Evolutionary conservation across 1,140 invertebrate genomes (phyloP), one percentile per base, ranked within the genome.

Genomic region (Diabrotica virgifera): DNA sequence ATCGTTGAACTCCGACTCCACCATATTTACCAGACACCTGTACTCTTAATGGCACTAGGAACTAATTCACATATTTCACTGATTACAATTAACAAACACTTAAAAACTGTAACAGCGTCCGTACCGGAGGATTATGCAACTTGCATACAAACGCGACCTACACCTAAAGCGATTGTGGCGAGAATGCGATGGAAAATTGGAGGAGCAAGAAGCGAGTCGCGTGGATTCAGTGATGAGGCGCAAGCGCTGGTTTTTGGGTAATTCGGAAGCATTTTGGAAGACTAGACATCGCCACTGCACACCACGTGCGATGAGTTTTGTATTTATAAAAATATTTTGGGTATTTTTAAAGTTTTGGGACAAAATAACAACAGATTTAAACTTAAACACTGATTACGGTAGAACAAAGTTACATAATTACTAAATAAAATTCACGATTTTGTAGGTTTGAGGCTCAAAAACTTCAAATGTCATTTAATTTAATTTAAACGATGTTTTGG

Each of bases 21-120:
- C 70, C 74, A 75, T 75, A 74, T 74, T 75, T 73, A 67, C 57
- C 14, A 13, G 40, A 63, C 62, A 59, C 62, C 67, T 67, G 37
- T 54, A 37, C 51, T 53, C 63, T n/a, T 51, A 38, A 37, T 59
- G 63, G 53, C 67, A 68, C 59, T 40, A 24, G 58, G 64, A 56
- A 69, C 40, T 10, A 54, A 52, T 61, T 70, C 71, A 74, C 73
- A 74, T 74, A 67, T 69, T 65, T 63, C 66, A 66, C 52, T 70
- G 24, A 60, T 57, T 38, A 54, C 64, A 57, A 56, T 57, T 10
- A 52, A 37, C 54, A 59, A 8, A 46, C 40, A 46, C 40, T n/a
- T 51, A 12, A 9, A 51, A 51, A 12, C 12, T 12, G 46, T 51
- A 9, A 12, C 12, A 12, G 5, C 12, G 9, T 51, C 12, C n/a